phyloP scores from a whole-genome alignment of 2,113 vertebrate genomes.

The Stigmatopora argus region DNA sequence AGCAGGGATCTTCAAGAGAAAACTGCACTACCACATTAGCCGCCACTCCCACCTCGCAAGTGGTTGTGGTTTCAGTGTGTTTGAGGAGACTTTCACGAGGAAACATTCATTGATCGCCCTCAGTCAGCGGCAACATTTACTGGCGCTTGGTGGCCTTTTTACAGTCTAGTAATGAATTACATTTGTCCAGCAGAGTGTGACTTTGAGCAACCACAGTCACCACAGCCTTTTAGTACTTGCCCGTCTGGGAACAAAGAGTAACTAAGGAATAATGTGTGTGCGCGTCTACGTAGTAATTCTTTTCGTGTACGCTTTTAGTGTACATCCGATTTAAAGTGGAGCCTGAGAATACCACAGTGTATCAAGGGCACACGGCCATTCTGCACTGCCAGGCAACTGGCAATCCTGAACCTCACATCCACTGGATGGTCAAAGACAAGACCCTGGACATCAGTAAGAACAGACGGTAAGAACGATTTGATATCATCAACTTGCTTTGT shows the following conservation, averaged over 20 bases:
- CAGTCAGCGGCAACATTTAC: slow-evolving; percentile 28
- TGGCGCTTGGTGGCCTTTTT: slow-evolving; percentile 27
- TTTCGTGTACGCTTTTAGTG: slow-evolving; percentile 61
- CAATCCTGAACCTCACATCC: slow-evolving; percentile 83
- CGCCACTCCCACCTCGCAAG: slow-evolving; percentile 12
- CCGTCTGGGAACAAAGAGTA: slow-evolving; percentile 6
- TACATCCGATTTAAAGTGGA: slow-evolving; percentile 86
- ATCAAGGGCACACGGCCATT: slow-evolving; percentile 90
- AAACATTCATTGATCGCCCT: slow-evolving; percentile 18
- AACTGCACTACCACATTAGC: neutral
- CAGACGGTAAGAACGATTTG: slow-evolving; percentile 68
- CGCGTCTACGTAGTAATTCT: neutral
- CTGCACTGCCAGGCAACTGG: slow-evolving; percentile 92
- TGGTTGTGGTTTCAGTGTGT: slow-evolving; percentile 21
- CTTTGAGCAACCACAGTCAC: slow-evolving; percentile 29
- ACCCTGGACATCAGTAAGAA: slow-evolving; percentile 75
- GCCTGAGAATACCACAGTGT: slow-evolving; percentile 88
- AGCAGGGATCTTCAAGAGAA: neutral
- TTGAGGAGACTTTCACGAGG: slow-evolving; percentile 17
- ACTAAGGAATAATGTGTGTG: slow-evolving; percentile 16
- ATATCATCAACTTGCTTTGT: neutral
- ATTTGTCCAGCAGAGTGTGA: slow-evolving; percentile 15
- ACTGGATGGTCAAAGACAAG: slow-evolving; percentile 92
- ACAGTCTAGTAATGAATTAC: slow-evolving; percentile 28
- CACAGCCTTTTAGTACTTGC: slow-evolving; percentile 6